phyloP scores from a whole-genome alignment of 35 echinoderm and acorn worm species.

The Chiridota heheva region DNA sequence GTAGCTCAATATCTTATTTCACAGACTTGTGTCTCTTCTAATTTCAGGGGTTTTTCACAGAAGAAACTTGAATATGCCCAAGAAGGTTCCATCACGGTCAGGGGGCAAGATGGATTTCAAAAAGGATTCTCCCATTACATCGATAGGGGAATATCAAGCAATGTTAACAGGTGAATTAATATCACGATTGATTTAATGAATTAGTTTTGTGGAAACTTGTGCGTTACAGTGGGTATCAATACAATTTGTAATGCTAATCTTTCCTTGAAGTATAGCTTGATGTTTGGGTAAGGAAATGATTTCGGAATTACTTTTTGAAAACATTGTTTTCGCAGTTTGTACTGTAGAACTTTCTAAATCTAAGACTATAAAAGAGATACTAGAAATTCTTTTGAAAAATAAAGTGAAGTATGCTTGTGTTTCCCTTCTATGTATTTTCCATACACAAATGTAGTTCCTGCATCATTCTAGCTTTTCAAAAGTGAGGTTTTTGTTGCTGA shows the following conservation, averaged over 20 bases:
- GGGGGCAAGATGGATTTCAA: slow-evolving; percentile 75
- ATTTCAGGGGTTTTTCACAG: slow-evolving; percentile 74
- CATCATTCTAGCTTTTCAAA: no score
- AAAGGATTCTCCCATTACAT: slow-evolving; percentile 92
- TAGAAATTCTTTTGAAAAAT: no score
- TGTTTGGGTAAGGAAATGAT: neutral
- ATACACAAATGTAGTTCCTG: no score
- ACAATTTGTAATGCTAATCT: neutral
- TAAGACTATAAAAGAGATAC: no score
- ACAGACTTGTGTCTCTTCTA: slow-evolving; percentile 19
- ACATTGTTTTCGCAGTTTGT: no score
- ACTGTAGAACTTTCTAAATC: no score
- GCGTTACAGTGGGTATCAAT: no score
- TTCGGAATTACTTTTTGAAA: neutral
- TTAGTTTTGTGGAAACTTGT: no score
- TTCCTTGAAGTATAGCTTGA: neutral
- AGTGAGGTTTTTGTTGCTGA: no score
- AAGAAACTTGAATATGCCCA: slow-evolving; percentile 98
- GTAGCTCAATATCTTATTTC: no score
- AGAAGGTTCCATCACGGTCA: slow-evolving; percentile 62
- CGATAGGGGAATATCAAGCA: slow-evolving; percentile 85
- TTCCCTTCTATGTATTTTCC: no score
- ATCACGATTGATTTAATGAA: neutral
- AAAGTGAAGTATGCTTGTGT: no score
- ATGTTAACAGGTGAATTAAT: slow-evolving; percentile 78